Evolutionary conservation across 1,140 invertebrate species (phyloP).

Genomic region (Eubasilissa regina): DNA sequence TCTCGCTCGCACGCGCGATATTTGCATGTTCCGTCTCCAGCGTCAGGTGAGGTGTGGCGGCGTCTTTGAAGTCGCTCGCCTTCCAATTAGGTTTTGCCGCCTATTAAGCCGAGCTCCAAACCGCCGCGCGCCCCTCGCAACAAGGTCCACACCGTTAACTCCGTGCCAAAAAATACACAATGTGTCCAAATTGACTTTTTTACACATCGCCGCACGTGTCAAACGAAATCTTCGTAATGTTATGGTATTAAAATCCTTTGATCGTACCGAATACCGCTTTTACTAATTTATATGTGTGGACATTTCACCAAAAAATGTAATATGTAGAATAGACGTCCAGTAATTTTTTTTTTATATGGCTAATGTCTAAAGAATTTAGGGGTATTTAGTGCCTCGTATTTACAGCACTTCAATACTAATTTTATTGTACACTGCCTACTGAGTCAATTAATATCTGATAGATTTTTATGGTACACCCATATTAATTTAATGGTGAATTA

Average conservation of each 20-base stretch:
- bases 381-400: constrained; percentile 9
- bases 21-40: constrained; percentile 32
- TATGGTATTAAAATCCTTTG: constrained; percentile 26
- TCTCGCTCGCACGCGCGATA: not conserved
- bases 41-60: constrained; percentile 44
- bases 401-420: not conserved
- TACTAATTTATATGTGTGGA: constrained; percentile 33
- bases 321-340: not conserved
- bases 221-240: constrained; percentile 12
- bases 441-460: not conserved
- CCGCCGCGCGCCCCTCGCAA: not conserved
- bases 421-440: not conserved
- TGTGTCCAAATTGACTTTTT: not conserved
- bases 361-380: not conserved
- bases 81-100: constrained; percentile 45
- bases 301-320: constrained; percentile 17
- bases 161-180: not conserved
- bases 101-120: constrained; percentile 28
- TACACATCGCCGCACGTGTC: not conserved
- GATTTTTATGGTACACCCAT: not conserved
- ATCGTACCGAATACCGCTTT: constrained; percentile 18
- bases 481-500: not conserved
- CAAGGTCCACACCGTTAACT: not conserved
- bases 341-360: not conserved
- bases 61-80: constrained; percentile 39